Evolutionary conservation across 2,113 vertebrate species (phyloP).

Genomic region (Cygnus atratus): DNA sequence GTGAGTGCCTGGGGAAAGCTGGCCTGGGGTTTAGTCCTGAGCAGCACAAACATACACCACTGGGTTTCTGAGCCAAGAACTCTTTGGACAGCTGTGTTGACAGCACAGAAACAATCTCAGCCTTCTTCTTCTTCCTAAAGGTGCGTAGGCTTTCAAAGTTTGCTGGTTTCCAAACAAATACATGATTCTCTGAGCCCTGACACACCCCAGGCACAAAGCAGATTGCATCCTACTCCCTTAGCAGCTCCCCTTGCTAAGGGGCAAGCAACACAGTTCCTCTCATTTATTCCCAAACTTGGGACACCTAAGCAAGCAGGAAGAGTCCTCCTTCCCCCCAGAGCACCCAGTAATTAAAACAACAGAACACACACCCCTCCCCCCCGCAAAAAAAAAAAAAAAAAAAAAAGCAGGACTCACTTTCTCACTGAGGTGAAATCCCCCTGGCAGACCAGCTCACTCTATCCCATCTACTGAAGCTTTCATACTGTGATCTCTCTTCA

Average conservation of each 20-base stretch:
- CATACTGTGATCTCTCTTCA: rapidly evolving
- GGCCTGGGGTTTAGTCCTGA: too few species aligned
- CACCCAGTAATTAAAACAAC: neutral
- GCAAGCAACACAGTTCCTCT: neutral
- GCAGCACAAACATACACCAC: neutral
- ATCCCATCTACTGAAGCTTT: neutral
- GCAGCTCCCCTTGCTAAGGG: neutral
- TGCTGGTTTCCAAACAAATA: neutral
- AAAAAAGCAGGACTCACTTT: neutral
- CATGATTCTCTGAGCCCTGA: neutral
- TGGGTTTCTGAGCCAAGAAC: neutral
- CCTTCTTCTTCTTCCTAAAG: neutral
- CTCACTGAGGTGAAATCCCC: too few species aligned
- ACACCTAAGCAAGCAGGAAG: neutral
- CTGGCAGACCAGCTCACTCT: too few species aligned
- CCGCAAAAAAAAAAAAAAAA: neutral
- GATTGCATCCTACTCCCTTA: neutral
- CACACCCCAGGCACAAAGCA: too few species aligned
- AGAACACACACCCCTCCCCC: neutral
- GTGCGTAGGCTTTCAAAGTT: neutral
- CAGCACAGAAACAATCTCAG: neutral
- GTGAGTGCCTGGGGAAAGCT: neutral
- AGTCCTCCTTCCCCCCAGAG: neutral
- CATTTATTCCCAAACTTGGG: rapidly evolving
- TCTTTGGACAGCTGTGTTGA: neutral